Base-by-base conservation (phyloP, 2,888 invertebrate species). In the Microctonus brassicae region DNA sequence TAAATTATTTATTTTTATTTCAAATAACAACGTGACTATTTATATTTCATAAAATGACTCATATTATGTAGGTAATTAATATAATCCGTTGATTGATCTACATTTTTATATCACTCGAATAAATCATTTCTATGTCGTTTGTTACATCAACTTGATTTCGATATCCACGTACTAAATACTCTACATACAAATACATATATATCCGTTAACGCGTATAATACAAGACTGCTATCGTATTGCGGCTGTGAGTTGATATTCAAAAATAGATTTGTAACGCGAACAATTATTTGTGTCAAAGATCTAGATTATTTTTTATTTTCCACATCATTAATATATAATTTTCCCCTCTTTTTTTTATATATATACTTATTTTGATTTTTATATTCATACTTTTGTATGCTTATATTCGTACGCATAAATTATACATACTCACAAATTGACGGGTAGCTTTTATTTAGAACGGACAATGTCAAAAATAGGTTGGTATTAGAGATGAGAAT, bases 401-500 rank as follows among this genome's bases (percentile, higher is more conserved):
- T n/a, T 33, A 5, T 58, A 29, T 17, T 9, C n/a, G n/a, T 58
- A 20, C 29, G 58, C 29, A 33, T 33, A n/a, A 9, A 33, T 58
- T 24, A 17, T 33, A n/a, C 29, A 58, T 58, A 58, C 29, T 36
- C 22, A 36, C 33, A 39, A 62, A 62, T 62, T 62, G 39, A 62
- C 42, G 39, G 22, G 62, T 62, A 42, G 22, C 17, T 47, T 47
- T 47, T 47, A 47, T 47, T 47, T 47, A 47, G 47, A 47, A 47
- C 47, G 17, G 47, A 57, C 36, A 52, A 20, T 63, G 63, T 24
- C 55, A 39, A 47, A 42, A 70, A 70, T 52, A 36, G 53, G 47
- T 47, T 47, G 47, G 47, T 60, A 58, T 65, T 53, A 26, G 47
- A 36, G 66, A 58, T 67, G 47, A 69, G 77, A 80, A 79, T 76